Evolutionary conservation across 2,113 vertebrate species (phyloP), one percentile per base, ranked within the genome.

Genomic region (Neogale vison): DNA sequence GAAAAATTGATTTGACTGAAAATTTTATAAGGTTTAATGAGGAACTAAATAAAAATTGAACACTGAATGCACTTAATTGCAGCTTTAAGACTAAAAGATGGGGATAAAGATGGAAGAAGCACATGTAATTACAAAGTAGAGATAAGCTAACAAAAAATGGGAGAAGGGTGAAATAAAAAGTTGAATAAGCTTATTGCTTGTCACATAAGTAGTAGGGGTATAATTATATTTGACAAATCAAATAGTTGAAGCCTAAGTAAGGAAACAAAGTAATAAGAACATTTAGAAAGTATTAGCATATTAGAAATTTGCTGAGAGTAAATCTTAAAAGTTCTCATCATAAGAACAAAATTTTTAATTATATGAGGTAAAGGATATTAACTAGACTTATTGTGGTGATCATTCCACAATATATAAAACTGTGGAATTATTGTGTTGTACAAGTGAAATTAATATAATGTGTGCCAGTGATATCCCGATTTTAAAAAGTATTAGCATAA

Each of bases 1-100:
- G 45, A 88, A 88, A 65, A 94, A 31, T 50, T 80, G 45, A 69
- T 45, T 63, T 63, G 11, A 57, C 39, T 93, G 42, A 88, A 80
- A 76, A 42, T 42, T 57, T 86, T 69, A 24, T 6, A 55, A 92
- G 4, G 14, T 55, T 65, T 90, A 47, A 65, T 39, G 26, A 31
- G 39, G 50, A 39, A 96, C 59, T 74, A 88, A 83, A 52, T 85
- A 18, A 91, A 95, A 91, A 50, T 36, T 71, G 39, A 94, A 47
- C 3, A 29, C 45, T 36, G 29, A 94, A 39, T 71, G 31, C 24
- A 47, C 34, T 93, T 88, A 21, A 45, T 31, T 59, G 18, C 50
- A 94, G 23, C 31, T 61, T 24, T 39, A 47, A 81, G 52, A 88
- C 26, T 71, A 71, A 59, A 57, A 88, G 17, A 26, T 59, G 52